Percentiles rank a stretch among this genome's conserved stretches.
phyloP scores from a whole-genome alignment of 1,140 invertebrate genomes.

The Bombus waltoni region DNA sequence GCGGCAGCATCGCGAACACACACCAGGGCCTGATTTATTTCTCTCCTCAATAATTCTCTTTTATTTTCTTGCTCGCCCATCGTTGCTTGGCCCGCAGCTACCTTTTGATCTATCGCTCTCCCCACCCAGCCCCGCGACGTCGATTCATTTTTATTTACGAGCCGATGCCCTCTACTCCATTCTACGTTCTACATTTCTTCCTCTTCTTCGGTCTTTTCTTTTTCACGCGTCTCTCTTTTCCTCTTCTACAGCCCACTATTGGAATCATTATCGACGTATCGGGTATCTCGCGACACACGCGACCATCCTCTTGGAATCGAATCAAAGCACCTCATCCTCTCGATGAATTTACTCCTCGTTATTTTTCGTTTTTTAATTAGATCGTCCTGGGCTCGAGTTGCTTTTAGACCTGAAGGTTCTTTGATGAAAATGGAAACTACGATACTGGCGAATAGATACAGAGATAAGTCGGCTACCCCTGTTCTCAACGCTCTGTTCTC shows the following conservation, averaged over 20 bases:
- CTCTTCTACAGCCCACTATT: not conserved
- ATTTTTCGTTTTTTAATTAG: not conserved
- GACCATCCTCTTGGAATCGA: not conserved
- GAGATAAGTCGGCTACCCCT: too few species aligned
- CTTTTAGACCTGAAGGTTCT: not conserved
- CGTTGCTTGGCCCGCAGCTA: slow-evolving; percentile 51
- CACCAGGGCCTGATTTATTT: slow-evolving; percentile 73
- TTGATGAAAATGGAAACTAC: not conserved
- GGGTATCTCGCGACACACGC: not conserved
- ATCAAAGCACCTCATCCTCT: not conserved
- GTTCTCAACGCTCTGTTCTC: too few species aligned
- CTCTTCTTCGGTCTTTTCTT: not conserved
- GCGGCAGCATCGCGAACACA: slow-evolving; percentile 7
- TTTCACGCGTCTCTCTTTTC: not conserved
- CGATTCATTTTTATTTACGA: slow-evolving; percentile 78
- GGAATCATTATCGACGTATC: slow-evolving; percentile 48
- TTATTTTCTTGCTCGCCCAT: slow-evolving; percentile 66
- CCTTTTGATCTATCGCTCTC: slow-evolving; percentile 72
- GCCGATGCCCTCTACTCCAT: slow-evolving; percentile 40
- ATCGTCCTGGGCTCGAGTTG: not conserved
- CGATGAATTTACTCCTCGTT: not conserved
- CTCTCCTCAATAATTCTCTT: slow-evolving; percentile 76
- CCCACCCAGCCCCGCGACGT: slow-evolving; percentile 37
- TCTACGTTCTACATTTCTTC: slow-evolving; percentile 4
- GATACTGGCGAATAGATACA: too few species aligned